These are phyloP conservation scores for Jacana jacana DNA, from an alignment of 2,113 vertebrate genomes.

Conservation along the genomic window DNA sequence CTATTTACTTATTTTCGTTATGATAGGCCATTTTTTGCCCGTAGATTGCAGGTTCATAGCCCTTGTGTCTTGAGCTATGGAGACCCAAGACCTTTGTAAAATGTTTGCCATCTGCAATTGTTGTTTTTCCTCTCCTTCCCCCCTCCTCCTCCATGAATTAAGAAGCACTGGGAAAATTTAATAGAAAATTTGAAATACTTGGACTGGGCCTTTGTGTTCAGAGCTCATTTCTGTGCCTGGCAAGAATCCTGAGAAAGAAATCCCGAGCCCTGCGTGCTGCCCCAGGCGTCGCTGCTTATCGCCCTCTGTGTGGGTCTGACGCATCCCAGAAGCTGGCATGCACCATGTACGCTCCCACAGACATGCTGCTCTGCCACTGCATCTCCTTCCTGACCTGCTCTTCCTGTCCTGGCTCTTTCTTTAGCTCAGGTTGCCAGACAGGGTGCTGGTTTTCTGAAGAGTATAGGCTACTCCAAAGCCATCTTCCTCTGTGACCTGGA, in stretches of 20 bases:
- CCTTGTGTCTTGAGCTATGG: not conserved
- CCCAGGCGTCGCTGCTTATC: conserved; percentile 10
- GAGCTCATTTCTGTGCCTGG: not conserved
- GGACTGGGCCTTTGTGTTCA: not conserved
- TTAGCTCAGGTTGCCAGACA: not conserved
- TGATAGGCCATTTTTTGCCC: not conserved
- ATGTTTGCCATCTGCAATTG: not conserved
- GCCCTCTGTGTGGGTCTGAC: conserved; percentile 2
- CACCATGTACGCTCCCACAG: not conserved
- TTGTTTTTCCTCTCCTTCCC: not conserved
- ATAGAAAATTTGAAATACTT: not conserved
- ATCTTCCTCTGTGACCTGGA: not conserved
- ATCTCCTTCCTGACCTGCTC: conserved; percentile 45
- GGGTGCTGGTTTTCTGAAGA: not conserved
- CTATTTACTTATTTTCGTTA: not conserved
- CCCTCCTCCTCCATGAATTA: not conserved
- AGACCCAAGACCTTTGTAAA: not conserved
- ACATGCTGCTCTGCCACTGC: not conserved
- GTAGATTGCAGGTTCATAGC: not conserved
- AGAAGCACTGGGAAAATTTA: not conserved
- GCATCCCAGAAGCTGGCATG: not conserved
- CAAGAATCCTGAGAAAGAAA: conserved; percentile 44
- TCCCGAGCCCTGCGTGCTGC: not conserved
- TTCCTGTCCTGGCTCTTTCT: conserved; percentile 26
- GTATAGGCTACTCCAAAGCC: not conserved